phyloP scores from a whole-genome alignment of 2,797 vertebrate genomes.

The Percopsis omiscomaycus region DNA sequence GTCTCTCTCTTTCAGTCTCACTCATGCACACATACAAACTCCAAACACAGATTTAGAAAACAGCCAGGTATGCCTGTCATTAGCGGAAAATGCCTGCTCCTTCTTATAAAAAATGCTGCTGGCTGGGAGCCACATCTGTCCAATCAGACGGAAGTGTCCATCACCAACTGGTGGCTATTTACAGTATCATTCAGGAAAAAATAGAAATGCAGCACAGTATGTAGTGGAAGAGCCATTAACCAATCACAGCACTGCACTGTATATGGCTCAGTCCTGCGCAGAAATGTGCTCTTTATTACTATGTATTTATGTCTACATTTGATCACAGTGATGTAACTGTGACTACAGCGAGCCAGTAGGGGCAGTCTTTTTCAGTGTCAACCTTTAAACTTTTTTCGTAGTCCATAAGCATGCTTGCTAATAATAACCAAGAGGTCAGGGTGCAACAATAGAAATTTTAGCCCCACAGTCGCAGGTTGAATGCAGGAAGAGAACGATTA shows the following conservation, averaged over 20 bases:
- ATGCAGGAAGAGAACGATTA: slow-evolving; percentile 20
- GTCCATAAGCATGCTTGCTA: slow-evolving; percentile 25
- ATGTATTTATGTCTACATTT: neutral
- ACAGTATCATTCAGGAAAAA: neutral
- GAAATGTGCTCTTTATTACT: neutral
- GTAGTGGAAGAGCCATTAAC: neutral
- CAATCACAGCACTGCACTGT: neutral
- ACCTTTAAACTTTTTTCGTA: neutral
- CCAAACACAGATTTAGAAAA: slow-evolving; percentile 25
- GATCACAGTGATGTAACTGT: too few species aligned
- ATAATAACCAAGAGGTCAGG: slow-evolving; percentile 7
- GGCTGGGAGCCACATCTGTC: slow-evolving; percentile 1
- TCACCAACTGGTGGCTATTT: neutral
- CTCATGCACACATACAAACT: slow-evolving; percentile 2
- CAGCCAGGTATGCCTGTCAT: slow-evolving; percentile 16
- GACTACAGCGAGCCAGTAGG: slow-evolving; percentile 3
- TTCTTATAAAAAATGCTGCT: slow-evolving; percentile 12
- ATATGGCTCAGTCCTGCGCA: neutral
- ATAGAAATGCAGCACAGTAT: slow-evolving; percentile 3
- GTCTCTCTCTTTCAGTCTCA: neutral
- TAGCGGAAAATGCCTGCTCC: slow-evolving; percentile 46
- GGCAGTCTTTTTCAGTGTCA: neutral
- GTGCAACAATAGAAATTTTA: neutral
- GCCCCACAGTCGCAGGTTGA: neutral
- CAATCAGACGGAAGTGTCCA: slow-evolving; percentile 6